These are phyloP conservation scores for Tenualosa thibaudeaui DNA, from an alignment of 2,797 vertebrate species.

Conservation along the genomic window DNA sequence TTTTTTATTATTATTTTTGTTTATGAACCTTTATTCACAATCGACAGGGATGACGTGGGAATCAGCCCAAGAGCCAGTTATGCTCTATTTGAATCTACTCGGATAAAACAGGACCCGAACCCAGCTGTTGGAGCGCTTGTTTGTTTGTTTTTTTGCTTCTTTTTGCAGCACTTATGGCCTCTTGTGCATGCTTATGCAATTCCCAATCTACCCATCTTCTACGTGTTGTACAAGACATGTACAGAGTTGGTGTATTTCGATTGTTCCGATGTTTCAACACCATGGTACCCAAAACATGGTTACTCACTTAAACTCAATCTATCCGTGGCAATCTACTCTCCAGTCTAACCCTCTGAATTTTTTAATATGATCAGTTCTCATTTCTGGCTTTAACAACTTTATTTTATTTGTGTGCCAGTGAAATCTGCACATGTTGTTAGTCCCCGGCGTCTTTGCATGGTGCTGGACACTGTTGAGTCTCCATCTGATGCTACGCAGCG, in stretches of 20 bases:
- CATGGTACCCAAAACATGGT: not conserved
- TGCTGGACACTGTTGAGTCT: conserved; percentile 20
- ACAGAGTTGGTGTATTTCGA: not conserved
- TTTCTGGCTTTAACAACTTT: conserved; percentile 5
- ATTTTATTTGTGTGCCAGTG: not conserved
- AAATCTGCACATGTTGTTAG: conserved; percentile 56
- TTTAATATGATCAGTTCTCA: not conserved
- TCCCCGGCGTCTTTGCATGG: not conserved
- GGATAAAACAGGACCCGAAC: not conserved
- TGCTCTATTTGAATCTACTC: not conserved
- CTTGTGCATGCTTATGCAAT: not conserved
- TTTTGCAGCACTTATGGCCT: not conserved
- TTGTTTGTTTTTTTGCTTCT: not conserved
- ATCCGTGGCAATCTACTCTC: not conserved
- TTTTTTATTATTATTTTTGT: not conserved
- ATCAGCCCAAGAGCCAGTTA: not conserved
- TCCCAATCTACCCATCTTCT: not conserved
- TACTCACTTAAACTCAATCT: not conserved
- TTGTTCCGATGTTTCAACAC: not conserved
- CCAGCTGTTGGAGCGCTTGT: not conserved
- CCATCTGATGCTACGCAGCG: conserved; percentile 82
- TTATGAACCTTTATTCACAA: not conserved
- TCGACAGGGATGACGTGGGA: not conserved
- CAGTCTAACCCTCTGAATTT: not conserved
- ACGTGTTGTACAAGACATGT: not conserved